Conservation (phyloP, 2,797 vertebrate species). For the Furcifer pardalis region DNA sequence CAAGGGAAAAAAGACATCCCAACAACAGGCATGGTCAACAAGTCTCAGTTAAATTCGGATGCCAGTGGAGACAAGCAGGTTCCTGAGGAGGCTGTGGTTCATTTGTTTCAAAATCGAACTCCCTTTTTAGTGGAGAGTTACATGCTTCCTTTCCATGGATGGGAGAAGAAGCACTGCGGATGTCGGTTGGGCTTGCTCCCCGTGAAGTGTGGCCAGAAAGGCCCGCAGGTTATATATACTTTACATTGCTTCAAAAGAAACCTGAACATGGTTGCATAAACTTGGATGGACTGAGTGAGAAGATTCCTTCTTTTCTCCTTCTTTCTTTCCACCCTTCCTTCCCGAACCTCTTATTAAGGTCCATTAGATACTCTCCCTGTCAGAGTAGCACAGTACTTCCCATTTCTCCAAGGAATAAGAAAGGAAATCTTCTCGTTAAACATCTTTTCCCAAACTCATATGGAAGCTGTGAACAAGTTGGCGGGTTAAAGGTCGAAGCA, state of each 20-base stretch:
- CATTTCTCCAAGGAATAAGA: neutral
- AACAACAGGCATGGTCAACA: too few relatives aligned
- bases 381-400: too few relatives aligned
- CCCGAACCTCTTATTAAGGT: too few relatives aligned
- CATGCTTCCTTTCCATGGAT: neutral
- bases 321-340: neutral
- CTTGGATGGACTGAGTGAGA: neutral
- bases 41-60: too few relatives aligned
- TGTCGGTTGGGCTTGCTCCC: neutral
- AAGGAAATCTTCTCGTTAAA: fast-evolving
- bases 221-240: too few relatives aligned
- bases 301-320: too few relatives aligned
- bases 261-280: neutral
- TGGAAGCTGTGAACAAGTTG: neutral
- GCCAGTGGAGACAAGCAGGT: too few relatives aligned
- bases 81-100: too few relatives aligned
- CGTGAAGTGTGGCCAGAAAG: neutral
- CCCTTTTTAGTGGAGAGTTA: too few relatives aligned
- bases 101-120: too few relatives aligned
- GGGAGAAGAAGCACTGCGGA: neutral
- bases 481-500: neutral
- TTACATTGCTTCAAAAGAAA: neutral
- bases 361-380: too few relatives aligned
- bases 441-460: neutral
- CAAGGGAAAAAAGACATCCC: too few relatives aligned